Conservation (phyloP, 1,140 invertebrate genomes). For the Paraescarpia echinospica region DNA sequence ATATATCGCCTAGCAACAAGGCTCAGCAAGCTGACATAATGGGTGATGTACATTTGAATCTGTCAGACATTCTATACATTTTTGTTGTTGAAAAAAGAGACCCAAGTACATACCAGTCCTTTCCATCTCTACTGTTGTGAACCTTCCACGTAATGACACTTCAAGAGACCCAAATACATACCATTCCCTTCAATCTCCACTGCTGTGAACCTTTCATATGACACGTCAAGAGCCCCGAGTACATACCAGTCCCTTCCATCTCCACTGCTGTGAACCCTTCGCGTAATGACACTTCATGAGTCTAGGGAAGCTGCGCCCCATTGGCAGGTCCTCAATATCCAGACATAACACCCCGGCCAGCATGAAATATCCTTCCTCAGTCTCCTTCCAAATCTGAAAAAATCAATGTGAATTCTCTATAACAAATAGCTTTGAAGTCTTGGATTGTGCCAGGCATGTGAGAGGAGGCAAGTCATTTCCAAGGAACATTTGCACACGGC, state of each 20-base stretch:
- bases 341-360: slow-evolving; percentile 82
- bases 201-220: too few relatives aligned
- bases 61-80: too few relatives aligned
- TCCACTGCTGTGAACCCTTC: slow-evolving; percentile 87
- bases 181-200: too few relatives aligned
- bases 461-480: too few relatives aligned
- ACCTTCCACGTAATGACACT: slow-evolving; percentile 89
- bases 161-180: slow-evolving; percentile 63
- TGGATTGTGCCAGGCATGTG: too few relatives aligned
- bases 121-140: slow-evolving; percentile 78
- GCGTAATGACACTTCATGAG: slow-evolving; percentile 91
- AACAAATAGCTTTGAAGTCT: too few relatives aligned
- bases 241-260: slow-evolving; percentile 26
- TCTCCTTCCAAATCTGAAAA: slow-evolving; percentile 80
- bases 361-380: slow-evolving; percentile 80
- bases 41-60: too few relatives aligned
- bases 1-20: too few relatives aligned
- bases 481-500: too few relatives aligned
- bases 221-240: background rate
- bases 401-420: background rate
- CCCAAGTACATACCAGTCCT: background rate
- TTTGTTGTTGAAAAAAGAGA: too few relatives aligned
- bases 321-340: slow-evolving; percentile 65
- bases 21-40: too few relatives aligned
- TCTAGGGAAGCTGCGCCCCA: slow-evolving; percentile 60